These are phyloP conservation scores for Intellagama lesueurii DNA, from an alignment of 2,797 vertebrate genomes.

Conservation along the genomic window DNA sequence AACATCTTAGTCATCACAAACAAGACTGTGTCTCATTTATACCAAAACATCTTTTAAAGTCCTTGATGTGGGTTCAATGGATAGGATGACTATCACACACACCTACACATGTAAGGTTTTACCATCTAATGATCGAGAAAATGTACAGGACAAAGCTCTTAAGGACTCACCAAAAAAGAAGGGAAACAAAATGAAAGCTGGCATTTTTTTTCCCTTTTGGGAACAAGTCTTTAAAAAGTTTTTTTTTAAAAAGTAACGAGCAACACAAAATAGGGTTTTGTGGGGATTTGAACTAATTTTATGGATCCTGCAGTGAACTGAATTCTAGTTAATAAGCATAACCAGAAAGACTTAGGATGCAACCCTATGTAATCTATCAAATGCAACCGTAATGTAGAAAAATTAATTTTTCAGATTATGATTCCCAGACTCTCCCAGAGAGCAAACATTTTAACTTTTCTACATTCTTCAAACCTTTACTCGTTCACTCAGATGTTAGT, in stretches of 20 bases:
- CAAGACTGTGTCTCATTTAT: constrained; percentile 72
- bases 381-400: too few relatives aligned
- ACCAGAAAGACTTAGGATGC: too few relatives aligned
- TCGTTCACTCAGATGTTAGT: too few relatives aligned
- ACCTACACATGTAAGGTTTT: constrained; percentile 60
- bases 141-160: constrained; percentile 59
- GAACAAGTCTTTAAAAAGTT: background rate
- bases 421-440: too few relatives aligned
- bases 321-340: constrained; percentile 38
- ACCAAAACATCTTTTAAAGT: constrained; percentile 71
- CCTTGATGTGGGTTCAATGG: constrained; percentile 62
- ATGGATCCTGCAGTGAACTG: background rate
- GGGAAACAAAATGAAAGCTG: constrained; percentile 45
- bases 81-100: constrained; percentile 65
- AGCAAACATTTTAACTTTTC: background rate
- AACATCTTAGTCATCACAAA: constrained; percentile 66
- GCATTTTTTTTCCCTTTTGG: constrained; percentile 28
- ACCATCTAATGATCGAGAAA: constrained; percentile 64
- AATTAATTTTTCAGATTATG: too few relatives aligned
- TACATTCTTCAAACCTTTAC: too few relatives aligned
- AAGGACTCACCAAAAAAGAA: constrained; percentile 49
- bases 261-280: constrained; percentile 8
- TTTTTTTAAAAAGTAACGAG: background rate
- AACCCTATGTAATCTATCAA: too few relatives aligned
- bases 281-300: constrained; percentile 21